A percentile compares a stretch with the other conserved stretches of the same genome.
These are phyloP conservation scores for Artibeus lituratus DNA, from an alignment of 2,797 vertebrate genomes.

Conservation along the genomic window DNA sequence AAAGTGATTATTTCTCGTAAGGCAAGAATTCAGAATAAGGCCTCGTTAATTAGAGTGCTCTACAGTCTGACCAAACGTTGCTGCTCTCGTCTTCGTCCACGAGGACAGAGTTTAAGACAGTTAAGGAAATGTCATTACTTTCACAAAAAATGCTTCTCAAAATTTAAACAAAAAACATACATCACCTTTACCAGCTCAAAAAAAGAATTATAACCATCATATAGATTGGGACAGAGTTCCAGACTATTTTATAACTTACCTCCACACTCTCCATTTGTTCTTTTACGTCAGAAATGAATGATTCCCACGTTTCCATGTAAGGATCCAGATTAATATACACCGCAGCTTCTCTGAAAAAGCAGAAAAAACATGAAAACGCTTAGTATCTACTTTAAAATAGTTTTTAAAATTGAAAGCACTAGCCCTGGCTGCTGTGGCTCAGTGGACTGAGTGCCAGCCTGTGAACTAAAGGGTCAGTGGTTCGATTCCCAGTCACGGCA, in stretches of 20 bases:
- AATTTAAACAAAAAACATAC: background rate
- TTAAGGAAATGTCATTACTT: background rate
- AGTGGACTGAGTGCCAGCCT: too few relatives aligned
- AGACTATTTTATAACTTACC: conserved; percentile 67
- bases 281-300: conserved; percentile 72
- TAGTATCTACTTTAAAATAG: background rate
- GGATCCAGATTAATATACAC: conserved; percentile 47
- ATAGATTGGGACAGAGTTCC: background rate
- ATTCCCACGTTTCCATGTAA: conserved; percentile 75
- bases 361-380: conserved; percentile 35
- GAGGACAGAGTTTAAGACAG: background rate
- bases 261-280: conserved; percentile 73
- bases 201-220: background rate
- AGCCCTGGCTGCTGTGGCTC: too few relatives aligned
- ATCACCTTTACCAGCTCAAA: background rate
- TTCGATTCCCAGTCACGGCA: too few relatives aligned
- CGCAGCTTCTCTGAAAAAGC: conserved; percentile 65
- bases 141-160: background rate
- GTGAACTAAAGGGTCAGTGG: too few relatives aligned
- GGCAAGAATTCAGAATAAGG: background rate
- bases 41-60: background rate
- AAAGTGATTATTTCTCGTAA: background rate
- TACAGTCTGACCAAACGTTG: background rate
- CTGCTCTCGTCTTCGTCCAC: background rate
- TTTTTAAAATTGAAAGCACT: background rate